phyloP scores from a whole-genome alignment of 2,797 vertebrate genomes.

The Lithobates pipiens region DNA sequence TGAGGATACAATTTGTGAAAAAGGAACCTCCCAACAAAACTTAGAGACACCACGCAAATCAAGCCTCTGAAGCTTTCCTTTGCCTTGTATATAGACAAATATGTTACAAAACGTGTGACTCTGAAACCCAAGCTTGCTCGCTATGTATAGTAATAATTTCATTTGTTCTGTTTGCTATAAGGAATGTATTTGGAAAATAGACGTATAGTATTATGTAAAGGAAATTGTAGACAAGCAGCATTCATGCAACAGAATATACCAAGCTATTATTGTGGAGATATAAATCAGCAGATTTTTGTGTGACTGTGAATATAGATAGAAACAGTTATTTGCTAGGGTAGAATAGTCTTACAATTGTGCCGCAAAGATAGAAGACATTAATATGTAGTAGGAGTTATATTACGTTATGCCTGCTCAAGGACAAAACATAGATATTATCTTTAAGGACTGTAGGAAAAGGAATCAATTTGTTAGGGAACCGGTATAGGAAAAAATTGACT shows the following conservation, averaged over 20 bases:
- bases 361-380: background rate
- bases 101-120: background rate
- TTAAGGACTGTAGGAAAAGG: background rate
- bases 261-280: slow-evolving; percentile 17
- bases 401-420: slow-evolving; percentile 24
- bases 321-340: slow-evolving; percentile 6
- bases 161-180: background rate
- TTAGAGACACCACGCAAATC: background rate
- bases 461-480: slow-evolving; percentile 7
- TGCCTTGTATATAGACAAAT: too few species aligned
- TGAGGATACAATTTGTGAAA: too few species aligned
- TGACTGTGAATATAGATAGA: background rate
- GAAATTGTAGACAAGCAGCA: background rate
- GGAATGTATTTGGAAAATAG: background rate
- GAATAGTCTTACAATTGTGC: background rate
- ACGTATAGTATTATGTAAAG: background rate
- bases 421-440: slow-evolving; percentile 31
- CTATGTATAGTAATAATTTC: background rate
- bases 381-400: slow-evolving; percentile 27
- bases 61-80: background rate
- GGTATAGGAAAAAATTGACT: background rate
- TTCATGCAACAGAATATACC: background rate
- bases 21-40: background rate
- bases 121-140: background rate
- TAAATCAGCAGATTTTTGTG: slow-evolving; percentile 4